phyloP scores from a whole-genome alignment of 2,113 vertebrate genomes.

The Cyrtonyx montezumae region DNA sequence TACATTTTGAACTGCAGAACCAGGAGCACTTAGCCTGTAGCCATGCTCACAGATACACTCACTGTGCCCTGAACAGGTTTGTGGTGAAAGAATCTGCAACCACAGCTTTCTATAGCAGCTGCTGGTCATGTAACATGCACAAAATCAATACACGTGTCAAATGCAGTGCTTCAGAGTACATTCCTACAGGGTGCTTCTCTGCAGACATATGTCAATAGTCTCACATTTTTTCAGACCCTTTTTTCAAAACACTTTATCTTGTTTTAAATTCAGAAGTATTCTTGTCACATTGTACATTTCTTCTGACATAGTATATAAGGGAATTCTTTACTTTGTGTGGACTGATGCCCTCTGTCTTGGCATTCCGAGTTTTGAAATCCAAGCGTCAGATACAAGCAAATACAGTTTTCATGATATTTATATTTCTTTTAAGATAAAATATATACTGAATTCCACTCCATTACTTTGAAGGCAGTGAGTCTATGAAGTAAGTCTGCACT shows the following conservation, averaged over 20 bases:
- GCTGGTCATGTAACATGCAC: fast-evolving
- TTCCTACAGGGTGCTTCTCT: background rate
- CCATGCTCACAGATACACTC: background rate
- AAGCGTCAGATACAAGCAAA: background rate
- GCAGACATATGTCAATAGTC: background rate
- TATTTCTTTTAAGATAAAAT: constrained; percentile 35
- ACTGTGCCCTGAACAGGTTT: background rate
- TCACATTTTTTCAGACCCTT: background rate
- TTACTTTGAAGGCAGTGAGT: constrained; percentile 53
- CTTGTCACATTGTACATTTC: background rate
- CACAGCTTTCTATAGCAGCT: background rate
- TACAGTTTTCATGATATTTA: constrained; percentile 10
- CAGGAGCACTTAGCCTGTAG: background rate
- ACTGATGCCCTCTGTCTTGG: background rate
- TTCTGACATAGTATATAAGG: background rate
- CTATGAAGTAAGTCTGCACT: constrained; percentile 69
- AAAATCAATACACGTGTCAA: background rate
- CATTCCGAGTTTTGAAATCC: background rate
- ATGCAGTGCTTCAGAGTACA: background rate
- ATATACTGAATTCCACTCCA: constrained; percentile 49
- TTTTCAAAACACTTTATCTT: background rate
- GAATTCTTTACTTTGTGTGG: background rate
- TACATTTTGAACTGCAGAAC: background rate
- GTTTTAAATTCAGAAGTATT: background rate
- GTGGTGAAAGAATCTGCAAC: background rate